A percentile compares a stretch with the other conserved stretches of the same genome.
Conservation (phyloP, 2,113 vertebrate genomes). For the Seriola quinqueradiata region DNA sequence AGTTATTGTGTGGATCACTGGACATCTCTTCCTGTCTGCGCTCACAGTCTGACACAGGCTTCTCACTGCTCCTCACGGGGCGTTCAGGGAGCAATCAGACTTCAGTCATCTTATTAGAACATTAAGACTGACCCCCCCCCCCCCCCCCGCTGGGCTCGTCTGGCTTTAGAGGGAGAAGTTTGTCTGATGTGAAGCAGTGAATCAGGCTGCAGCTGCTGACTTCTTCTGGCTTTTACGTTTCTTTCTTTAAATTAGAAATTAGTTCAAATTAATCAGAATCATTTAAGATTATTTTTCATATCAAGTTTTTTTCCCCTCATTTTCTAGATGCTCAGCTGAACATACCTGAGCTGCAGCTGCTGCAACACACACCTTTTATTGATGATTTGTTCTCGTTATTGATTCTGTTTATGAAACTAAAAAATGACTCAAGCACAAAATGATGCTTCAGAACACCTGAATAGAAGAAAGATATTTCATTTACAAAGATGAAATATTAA, state of each 20-base stretch:
- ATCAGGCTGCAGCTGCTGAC: not conserved
- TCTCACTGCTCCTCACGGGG: constrained; percentile 8
- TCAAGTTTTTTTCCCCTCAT: not conserved
- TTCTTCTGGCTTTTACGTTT: not conserved
- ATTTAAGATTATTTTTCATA: not conserved
- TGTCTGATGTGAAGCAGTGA: not conserved
- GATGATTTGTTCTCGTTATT: too few relatives aligned
- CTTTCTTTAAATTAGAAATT: not conserved
- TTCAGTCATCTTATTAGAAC: constrained; percentile 4
- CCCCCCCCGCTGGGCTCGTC: not conserved
- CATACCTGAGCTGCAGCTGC: not conserved
- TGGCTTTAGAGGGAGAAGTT: not conserved
- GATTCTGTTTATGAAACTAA: too few relatives aligned
- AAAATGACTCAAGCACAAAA: not conserved
- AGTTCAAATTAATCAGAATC: not conserved
- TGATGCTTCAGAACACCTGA: too few relatives aligned
- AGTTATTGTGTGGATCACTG: too few relatives aligned
- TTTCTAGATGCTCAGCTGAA: not conserved
- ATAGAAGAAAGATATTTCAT: too few relatives aligned
- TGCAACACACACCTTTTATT: not conserved
- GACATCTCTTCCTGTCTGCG: too few relatives aligned
- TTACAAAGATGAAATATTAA: too few relatives aligned
- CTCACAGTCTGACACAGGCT: too few relatives aligned
- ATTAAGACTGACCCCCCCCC: not conserved
- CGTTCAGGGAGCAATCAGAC: constrained; percentile 26